phyloP scores from a whole-genome alignment of 2,113 vertebrate species.

The Atrichornis clamosus region DNA sequence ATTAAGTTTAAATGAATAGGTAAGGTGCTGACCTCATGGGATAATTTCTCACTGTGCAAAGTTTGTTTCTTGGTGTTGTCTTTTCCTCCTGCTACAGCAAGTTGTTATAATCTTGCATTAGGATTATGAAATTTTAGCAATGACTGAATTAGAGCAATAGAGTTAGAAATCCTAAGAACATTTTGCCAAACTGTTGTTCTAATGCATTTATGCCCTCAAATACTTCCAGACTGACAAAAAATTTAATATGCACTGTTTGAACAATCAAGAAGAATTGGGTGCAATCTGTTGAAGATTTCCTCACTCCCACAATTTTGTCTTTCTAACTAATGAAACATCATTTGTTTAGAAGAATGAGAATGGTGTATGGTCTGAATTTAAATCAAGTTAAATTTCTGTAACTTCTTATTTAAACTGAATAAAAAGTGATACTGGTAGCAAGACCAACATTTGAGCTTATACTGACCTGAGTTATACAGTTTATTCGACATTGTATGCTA shows the following conservation, averaged over 20 bases:
- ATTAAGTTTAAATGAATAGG: background rate
- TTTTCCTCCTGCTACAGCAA: background rate
- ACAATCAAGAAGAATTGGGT: background rate
- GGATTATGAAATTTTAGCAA: background rate
- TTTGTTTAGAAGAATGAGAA: background rate
- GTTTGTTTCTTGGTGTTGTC: background rate
- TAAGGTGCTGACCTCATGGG: background rate
- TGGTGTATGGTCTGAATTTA: background rate
- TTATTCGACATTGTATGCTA: background rate
- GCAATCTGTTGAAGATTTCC: background rate
- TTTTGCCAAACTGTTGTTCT: background rate
- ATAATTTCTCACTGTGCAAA: background rate
- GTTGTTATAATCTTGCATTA: background rate
- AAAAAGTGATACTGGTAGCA: background rate
- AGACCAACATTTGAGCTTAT: background rate
- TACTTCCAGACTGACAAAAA: background rate
- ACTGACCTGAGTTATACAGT: background rate
- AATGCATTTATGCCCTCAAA: background rate
- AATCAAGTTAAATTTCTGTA: background rate
- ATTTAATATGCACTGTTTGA: background rate
- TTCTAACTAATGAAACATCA: background rate
- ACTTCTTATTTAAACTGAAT: background rate
- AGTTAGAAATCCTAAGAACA: background rate
- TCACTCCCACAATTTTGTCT: background rate
- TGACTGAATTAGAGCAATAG: background rate